Evolutionary conservation across 2,797 vertebrate genomes (phyloP), one percentile per base, ranked within the genome.

Genomic region (Sebastes dallii): DNA sequence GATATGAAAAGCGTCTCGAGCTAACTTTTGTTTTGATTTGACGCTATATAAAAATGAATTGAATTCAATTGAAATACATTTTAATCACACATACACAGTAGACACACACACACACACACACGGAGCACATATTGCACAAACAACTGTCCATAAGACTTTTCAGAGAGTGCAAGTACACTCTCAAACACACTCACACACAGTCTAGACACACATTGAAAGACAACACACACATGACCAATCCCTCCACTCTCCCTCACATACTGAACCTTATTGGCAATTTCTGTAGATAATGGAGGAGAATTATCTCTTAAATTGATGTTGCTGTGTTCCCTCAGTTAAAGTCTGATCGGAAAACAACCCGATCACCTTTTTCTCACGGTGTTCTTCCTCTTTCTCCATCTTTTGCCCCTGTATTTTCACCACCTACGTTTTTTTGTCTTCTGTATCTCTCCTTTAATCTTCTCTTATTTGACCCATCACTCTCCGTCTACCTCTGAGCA

Each of bases 261-360:
- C 75, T 86, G 76, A 67, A 89, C 77, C 46, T 82, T 88, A 90
- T 91, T 90, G 90, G 81, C 85, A 92, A 92, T 94, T 87, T 91
- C 88, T 86, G 66, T 39, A 85, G 88, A 86, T 94, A 92, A 91
- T 86, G 70, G 88, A 89, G 83, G 78, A 84, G 86, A 77, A 77
- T 86, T 78, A 85, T 30, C 66, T 85, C 77, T 66, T 80, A 88
- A 92, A 92, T 89, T 81, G 90, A 85, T 84, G 77, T 76, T 50
- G 68, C 81, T 61, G 68, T 80, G 66, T 78, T 66, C 58, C 39
- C 46, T 79, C 69, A 52, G 69, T 70, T 81, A 60, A 72, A 66
- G 76, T 65, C 70, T 82, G 79, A 79, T 81, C 81, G 84, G 77
- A 80, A 20, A 4, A 65, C 71, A 71, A 83, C 66, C 81, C 52